These are phyloP conservation scores for Catamblyrhynchus diadema DNA, from an alignment of 2,797 vertebrate species.

Conservation along the genomic window DNA sequence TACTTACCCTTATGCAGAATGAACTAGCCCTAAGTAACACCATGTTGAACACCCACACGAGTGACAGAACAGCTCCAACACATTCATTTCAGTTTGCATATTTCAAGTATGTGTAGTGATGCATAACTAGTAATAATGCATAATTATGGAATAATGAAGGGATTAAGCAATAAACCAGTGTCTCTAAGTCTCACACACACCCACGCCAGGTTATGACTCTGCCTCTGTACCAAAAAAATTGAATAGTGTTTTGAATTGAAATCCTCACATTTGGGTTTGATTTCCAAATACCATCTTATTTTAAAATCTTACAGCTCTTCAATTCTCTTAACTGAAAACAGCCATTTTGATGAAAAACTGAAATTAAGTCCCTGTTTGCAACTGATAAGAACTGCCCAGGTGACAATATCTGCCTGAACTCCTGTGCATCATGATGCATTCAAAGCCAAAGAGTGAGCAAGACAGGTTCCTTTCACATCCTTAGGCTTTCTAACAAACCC, in stretches of 20 bases:
- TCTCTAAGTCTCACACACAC: neutral
- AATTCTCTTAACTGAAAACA: neutral
- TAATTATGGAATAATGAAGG: neutral
- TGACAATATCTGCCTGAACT: neutral
- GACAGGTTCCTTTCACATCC: neutral
- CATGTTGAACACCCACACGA: accelerated
- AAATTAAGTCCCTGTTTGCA: neutral
- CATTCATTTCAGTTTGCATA: neutral
- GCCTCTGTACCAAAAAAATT: neutral
- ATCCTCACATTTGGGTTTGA: neutral
- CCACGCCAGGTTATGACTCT: neutral
- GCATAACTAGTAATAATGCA: neutral
- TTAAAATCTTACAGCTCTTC: neutral
- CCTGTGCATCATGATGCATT: neutral
- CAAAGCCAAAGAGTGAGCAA: neutral
- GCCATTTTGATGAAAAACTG: neutral
- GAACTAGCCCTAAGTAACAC: neutral
- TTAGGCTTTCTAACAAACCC: neutral
- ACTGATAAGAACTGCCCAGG: neutral
- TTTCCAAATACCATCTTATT: neutral
- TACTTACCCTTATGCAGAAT: neutral
- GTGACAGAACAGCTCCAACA: neutral
- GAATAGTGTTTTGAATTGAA: neutral
- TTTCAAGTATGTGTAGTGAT: neutral
- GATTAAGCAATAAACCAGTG: neutral